These are phyloP conservation scores for Caprella mutica DNA, from an alignment of 2,888 invertebrate species.

Conservation along the genomic window DNA sequence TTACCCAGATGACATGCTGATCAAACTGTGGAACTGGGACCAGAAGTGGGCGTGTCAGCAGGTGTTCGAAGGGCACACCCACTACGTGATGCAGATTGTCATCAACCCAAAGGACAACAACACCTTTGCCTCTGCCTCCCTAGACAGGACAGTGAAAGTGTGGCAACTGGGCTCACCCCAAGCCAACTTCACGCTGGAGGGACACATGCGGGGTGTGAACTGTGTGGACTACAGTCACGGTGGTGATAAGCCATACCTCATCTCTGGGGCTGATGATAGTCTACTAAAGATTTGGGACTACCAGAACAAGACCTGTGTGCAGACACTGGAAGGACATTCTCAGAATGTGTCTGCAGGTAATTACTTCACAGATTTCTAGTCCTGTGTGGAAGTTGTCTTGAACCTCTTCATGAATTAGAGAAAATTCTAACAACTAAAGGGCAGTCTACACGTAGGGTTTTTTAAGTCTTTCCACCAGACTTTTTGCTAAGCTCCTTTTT, in stretches of 20 bases:
- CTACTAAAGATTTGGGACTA: slow-evolving; percentile 98
- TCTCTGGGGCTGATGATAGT: slow-evolving; percentile 96
- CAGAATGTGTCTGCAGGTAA: slow-evolving; percentile 74
- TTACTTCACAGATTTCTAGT: background rate
- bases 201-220: slow-evolving; percentile 97
- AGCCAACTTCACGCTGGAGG: slow-evolving; percentile 95
- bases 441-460: too few species aligned
- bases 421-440: too few species aligned
- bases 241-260: slow-evolving; percentile 96
- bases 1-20: slow-evolving; percentile 96
- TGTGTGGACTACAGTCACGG: slow-evolving; percentile 99
- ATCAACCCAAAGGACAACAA: slow-evolving; percentile 99
- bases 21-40: slow-evolving; percentile 99
- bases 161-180: slow-evolving; percentile 98
- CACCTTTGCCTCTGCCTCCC: slow-evolving; percentile 97
- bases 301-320: slow-evolving; percentile 98
- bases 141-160: slow-evolving; percentile 92
- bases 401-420: too few species aligned
- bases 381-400: too few species aligned
- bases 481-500: too few species aligned
- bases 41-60: slow-evolving; percentile 96
- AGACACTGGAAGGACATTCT: slow-evolving; percentile 91
- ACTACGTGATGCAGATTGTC: slow-evolving; percentile 99
- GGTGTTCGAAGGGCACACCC: slow-evolving; percentile 97
- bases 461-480: too few species aligned